Conservation (phyloP, 2,888 invertebrate genomes). For the Agriopis marginaria region DNA sequence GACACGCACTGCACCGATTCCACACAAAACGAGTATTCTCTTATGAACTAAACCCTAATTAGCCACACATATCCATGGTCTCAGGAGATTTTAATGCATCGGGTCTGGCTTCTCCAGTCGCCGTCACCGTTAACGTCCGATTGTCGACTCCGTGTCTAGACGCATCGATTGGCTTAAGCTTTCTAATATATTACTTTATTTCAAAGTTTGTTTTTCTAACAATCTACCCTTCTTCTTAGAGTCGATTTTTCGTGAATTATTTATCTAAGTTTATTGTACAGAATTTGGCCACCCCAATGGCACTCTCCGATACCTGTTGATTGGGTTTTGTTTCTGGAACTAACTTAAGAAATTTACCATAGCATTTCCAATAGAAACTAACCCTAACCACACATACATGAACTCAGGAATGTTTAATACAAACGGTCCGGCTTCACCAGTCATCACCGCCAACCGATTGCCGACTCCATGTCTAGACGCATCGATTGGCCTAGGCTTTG, state of each 20-base stretch:
- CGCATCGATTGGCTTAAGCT: conserved; percentile 76
- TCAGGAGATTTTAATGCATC: conserved; percentile 54
- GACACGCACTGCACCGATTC: neutral
- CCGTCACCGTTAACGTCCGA: conserved; percentile 9
- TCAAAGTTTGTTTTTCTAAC: no score
- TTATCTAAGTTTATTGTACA: no score
- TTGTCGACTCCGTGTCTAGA: conserved; percentile 72
- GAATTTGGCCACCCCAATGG: no score
- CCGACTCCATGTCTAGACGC: conserved; percentile 76
- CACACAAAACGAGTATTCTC: no score
- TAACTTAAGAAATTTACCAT: neutral
- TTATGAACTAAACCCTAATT: no score
- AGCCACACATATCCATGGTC: no score
- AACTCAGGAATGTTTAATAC: conserved; percentile 54
- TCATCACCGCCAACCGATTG: conserved; percentile 19
- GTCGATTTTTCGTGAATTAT: no score
- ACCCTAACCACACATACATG: conserved; percentile 24
- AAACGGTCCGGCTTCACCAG: conserved; percentile 40
- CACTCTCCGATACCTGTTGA: no score
- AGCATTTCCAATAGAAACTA: neutral
- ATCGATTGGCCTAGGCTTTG: conserved; percentile 74
- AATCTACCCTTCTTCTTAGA: no score
- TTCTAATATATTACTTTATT: conserved; percentile 40
- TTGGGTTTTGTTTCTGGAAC: no score
- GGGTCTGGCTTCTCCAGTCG: conserved; percentile 38